Evolutionary conservation across 1,140 invertebrate species (phyloP).

Genomic region (Scaptomyza hsui): DNA sequence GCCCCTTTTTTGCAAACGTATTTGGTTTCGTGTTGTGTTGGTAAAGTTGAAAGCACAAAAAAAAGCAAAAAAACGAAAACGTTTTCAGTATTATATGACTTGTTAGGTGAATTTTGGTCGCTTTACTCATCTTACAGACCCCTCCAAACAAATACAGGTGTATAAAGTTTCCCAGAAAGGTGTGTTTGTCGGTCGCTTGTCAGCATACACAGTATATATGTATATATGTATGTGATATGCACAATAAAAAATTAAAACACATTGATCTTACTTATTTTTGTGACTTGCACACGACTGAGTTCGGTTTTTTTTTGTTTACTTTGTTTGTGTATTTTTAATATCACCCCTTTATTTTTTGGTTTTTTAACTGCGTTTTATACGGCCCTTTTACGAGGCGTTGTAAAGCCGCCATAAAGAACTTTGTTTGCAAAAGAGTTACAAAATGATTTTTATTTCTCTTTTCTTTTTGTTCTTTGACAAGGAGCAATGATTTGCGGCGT

Average conservation of each 20-base stretch:
- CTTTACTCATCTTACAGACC: conserved; percentile 44
- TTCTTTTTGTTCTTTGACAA: conserved; percentile 13
- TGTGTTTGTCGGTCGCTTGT: conserved; percentile 47
- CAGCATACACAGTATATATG: conserved; percentile 1
- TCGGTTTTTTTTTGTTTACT: conserved; percentile 35
- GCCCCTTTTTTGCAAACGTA: conserved; percentile 3
- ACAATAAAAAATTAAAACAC: conserved; percentile 8
- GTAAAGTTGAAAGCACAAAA: no score
- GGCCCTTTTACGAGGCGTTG: conserved; percentile 17
- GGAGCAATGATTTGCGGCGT: conserved; percentile 9
- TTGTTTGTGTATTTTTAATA: conserved; percentile 24
- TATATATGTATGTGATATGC: neutral
- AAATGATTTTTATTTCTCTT: conserved; percentile 1
- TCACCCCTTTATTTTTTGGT: conserved; percentile 2
- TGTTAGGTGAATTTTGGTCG: conserved; percentile 43
- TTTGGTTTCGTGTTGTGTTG: conserved; percentile 10
- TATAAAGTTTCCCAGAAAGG: conserved; percentile 55
- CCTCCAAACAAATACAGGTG: conserved; percentile 32
- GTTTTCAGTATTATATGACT: conserved; percentile 51
- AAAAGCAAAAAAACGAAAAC: neutral
- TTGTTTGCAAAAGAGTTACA: conserved; percentile 5
- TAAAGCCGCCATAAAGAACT: conserved; percentile 16
- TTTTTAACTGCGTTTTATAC: conserved; percentile 36
- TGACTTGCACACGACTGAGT: conserved; percentile 17
- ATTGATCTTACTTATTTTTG: conserved; percentile 60